Evolutionary conservation across 2,797 vertebrate genomes (phyloP), one percentile per base, ranked within the genome.

Genomic region (Enteromius argenteus): DNA sequence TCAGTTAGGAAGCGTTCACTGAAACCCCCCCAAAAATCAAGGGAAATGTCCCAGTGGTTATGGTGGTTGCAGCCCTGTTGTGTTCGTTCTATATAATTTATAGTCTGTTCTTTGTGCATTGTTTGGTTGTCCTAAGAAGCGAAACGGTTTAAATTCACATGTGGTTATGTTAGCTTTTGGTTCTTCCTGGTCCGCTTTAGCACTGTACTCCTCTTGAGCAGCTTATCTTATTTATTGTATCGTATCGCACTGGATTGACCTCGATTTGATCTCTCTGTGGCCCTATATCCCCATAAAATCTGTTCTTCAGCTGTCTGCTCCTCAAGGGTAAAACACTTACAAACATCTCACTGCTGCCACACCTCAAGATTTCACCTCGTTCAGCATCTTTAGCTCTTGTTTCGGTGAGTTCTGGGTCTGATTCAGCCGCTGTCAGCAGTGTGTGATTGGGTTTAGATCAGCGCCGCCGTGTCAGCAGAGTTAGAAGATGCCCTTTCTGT

Each of bases 321-420:
- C 81, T 76, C 81, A 56, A 76, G 37, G 46, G 60, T 67, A 74
- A 42, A 42, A 73, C 67, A 64, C 67, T 51, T 56, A 49, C 7
- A 84, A 67, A 69, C 60, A 51, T 69, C 60, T 39, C 60, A 69
- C 58, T 77, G 51, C 35, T n/a, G 6, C 51, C 14, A 64, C 58
- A 74, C 80, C 49, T 77, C 39, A 21, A 32, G 10, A 58, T 86
- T 84, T 80, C 39, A 44, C 46, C 62, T 51, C 23, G 0, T 68
- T 85, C 68, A 80, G 90, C 79, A 90, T 27, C 53, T 92, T 90
- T 82, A 67, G 53, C 64, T 66, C 72, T 39, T 86, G 64, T 83
- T 87, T 85, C 83, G 15, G 56, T 30, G 71, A 74, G 39, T 49
- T 73, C 80, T 74, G n/a, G 58, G 30, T 66, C 44, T 66, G 32